Percentiles rank a stretch among this genome's conserved stretches.
phyloP scores from a whole-genome alignment of 2,113 vertebrate genomes.

The Piprites chloris region DNA sequence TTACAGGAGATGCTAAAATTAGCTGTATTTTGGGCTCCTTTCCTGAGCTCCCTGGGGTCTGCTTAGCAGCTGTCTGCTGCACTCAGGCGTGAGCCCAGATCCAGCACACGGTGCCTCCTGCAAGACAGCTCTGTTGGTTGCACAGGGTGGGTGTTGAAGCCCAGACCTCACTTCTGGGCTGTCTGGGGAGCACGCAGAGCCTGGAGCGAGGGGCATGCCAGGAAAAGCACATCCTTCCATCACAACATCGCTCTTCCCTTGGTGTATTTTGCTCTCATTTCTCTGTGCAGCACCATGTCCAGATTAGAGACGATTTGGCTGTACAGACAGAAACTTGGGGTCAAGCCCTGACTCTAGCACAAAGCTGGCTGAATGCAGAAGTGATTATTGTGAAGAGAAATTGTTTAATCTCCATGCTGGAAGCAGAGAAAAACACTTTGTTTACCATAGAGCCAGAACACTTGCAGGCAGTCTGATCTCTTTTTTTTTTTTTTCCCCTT shows the following conservation, averaged over 20 bases:
- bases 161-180: not conserved
- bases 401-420: conserved; percentile 44
- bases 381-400: conserved; percentile 56
- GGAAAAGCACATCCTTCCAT: not conserved
- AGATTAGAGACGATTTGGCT: conserved; percentile 52
- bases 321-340: conserved; percentile 32
- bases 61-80: not conserved
- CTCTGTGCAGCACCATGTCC: conserved; percentile 16
- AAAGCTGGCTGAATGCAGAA: conserved; percentile 40
- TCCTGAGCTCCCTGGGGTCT: not conserved
- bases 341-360: conserved; percentile 38
- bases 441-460: conserved; percentile 54
- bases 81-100: not conserved
- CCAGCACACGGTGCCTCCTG: not conserved
- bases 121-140: not conserved
- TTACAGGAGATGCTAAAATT: conserved; percentile 19
- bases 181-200: not conserved
- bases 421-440: conserved; percentile 49
- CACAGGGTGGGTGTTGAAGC: not conserved
- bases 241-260: not conserved
- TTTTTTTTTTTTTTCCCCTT: conserved; percentile 13
- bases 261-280: conserved; percentile 4
- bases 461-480: conserved; percentile 37
- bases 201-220: not conserved
- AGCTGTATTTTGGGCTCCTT: not conserved